These are phyloP conservation scores for Ictalurus furcatus DNA, from an alignment of 2,113 vertebrate species.

Conservation along the genomic window DNA sequence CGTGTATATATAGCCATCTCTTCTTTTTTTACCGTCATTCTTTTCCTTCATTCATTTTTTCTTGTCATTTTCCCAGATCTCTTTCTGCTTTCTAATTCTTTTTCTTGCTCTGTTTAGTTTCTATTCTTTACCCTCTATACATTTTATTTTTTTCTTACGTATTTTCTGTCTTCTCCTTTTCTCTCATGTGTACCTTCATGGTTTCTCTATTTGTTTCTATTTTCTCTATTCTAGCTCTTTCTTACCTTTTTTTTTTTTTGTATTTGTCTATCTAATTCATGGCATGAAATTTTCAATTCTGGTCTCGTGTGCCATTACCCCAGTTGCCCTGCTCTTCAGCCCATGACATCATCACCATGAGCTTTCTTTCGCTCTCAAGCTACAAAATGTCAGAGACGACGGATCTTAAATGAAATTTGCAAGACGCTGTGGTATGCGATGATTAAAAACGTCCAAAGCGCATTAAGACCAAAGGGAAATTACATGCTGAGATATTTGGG, in stretches of 20 bases:
- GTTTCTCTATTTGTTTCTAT: neutral
- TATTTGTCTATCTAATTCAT: neutral
- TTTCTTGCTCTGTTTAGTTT: neutral
- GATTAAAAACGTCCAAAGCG: constrained; percentile 27
- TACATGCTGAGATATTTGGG: constrained; percentile 31
- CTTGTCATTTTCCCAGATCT: neutral
- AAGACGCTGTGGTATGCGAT: neutral
- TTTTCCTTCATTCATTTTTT: neutral
- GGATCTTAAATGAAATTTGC: constrained; percentile 22
- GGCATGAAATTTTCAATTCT: neutral
- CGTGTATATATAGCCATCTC: neutral
- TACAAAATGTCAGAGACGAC: neutral
- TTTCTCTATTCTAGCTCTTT: constrained; percentile 3
- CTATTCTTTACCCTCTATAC: neutral
- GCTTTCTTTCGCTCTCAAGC: neutral
- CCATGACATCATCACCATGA: constrained; percentile 38
- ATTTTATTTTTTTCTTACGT: neutral
- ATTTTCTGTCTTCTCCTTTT: constrained; percentile 14
- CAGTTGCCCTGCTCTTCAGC: neutral
- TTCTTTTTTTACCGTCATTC: neutral
- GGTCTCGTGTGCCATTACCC: neutral
- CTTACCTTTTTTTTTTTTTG: too few relatives aligned
- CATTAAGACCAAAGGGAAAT: constrained; percentile 32
- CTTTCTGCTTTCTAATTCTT: neutral
- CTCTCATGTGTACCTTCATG: constrained; percentile 25